Evolutionary conservation across 2,113 vertebrate genomes (phyloP), one percentile per base, ranked within the genome.

Genomic region (Plectropomus leopardus): DNA sequence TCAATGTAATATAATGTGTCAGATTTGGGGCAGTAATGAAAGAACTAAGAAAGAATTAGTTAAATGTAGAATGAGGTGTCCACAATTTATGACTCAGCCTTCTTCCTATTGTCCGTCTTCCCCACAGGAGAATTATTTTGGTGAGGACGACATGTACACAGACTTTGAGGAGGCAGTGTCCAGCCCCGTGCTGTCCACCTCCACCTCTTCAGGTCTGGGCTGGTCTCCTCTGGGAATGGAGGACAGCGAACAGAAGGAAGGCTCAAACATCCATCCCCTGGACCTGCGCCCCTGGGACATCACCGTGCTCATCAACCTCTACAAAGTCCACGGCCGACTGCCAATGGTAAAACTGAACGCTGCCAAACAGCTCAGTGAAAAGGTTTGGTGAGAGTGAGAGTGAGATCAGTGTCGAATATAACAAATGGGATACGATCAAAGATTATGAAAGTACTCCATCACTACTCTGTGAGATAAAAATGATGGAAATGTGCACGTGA

Each of bases 81-180:
- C 28, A 24, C 14, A 55, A 11, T 50, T 45, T 15, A 45, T 45
- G 16, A 45, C 8, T 10, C 15, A 9, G 1, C 24, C 50, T 14
- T 42, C 30, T 15, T 30, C 7, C 0, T 40, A 10, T 11, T 40
- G 19, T n/a, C 15, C 61, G 34, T 16, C 1, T 4, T 40, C 30
- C 30, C n/a, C 11, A 21, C 80, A 99, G 98, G 98, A 99, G 89
- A 99, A 99, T 92, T 99, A 99, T 85, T 99, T 99, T 90, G 98
- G 98, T 8, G 98, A 99, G 90, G 97, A 99, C 75, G 98, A 99
- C 93, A 98, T 97, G 97, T 99, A 98, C 89, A 97, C 97, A 59
- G 98, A 99, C 91, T 99, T 99, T 88, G 98, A 99, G 88, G 97
- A 99, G 92, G 93, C 95, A 1, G 90, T 96, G 42, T 95, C 97